Evolutionary conservation across 2,797 vertebrate genomes (phyloP).

Genomic region (Ctenopoma kingsleyae): DNA sequence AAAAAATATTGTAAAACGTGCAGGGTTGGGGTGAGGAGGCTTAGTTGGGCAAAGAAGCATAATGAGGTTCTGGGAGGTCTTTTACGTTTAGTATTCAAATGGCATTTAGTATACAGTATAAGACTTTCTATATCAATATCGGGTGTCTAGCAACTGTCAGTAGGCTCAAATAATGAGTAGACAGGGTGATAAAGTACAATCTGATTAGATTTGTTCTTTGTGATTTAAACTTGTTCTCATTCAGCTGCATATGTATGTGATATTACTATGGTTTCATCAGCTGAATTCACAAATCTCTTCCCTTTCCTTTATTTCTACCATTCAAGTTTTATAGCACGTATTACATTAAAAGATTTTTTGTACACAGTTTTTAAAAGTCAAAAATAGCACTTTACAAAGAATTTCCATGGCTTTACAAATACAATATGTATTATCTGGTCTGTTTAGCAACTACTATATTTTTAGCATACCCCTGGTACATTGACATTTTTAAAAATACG

Average conservation of each 20-base stretch:
- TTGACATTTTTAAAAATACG: too few relatives aligned
- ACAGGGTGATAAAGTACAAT: background rate
- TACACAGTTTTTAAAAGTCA: background rate
- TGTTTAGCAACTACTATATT: background rate
- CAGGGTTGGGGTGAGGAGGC: background rate
- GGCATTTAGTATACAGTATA: background rate
- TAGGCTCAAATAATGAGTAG: background rate
- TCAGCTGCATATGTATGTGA: background rate
- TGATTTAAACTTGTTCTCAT: background rate
- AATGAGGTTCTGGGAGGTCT: background rate
- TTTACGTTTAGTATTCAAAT: slow-evolving; percentile 1
- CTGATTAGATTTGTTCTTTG: background rate
- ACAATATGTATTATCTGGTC: slow-evolving; percentile 3
- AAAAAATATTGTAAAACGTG: background rate
- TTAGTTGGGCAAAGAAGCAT: background rate
- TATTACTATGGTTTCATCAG: background rate
- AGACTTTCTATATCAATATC: background rate
- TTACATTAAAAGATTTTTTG: background rate
- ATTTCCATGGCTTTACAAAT: background rate
- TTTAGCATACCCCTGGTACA: background rate
- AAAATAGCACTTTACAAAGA: background rate
- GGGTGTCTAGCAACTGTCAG: background rate
- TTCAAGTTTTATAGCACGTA: background rate
- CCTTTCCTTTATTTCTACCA: background rate
- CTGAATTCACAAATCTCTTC: background rate